A percentile compares a stretch with the other conserved stretches of the same genome.
phyloP scores from a whole-genome alignment of 2,888 invertebrate genomes.

The Chironomus tentans region DNA sequence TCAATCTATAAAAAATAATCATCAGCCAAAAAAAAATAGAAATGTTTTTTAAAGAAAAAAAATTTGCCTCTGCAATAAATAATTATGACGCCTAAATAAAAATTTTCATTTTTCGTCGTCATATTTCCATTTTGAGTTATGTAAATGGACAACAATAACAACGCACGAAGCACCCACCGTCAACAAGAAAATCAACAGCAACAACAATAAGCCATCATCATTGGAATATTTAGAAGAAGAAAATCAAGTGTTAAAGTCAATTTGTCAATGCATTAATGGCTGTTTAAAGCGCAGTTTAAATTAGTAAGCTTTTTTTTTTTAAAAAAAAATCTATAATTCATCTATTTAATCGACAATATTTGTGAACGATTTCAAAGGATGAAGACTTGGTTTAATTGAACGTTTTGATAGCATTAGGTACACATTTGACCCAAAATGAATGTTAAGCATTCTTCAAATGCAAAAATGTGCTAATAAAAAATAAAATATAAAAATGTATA shows the following conservation, averaged over 20 bases:
- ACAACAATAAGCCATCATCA: not conserved
- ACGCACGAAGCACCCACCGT: not conserved
- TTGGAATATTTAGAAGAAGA: not conserved
- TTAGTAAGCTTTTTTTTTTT: too few relatives aligned
- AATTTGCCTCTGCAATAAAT: not conserved
- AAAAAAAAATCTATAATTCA: too few relatives aligned
- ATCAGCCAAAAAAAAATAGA: not conserved
- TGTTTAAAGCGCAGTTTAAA: too few relatives aligned
- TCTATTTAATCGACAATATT: too few relatives aligned
- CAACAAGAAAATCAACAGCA: not conserved
- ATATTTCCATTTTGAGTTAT: constrained; percentile 25
- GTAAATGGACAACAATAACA: constrained; percentile 15
- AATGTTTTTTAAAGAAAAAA: not conserved
- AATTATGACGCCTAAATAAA: constrained; percentile 8
- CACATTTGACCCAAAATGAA: too few relatives aligned
- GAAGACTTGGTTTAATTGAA: too few relatives aligned
- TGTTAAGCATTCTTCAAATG: too few relatives aligned
- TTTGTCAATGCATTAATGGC: too few relatives aligned
- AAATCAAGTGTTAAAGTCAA: not conserved
- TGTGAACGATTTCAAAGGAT: too few relatives aligned
- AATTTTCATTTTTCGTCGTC: constrained; percentile 4
- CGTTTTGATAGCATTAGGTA: too few relatives aligned
- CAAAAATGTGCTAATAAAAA: too few relatives aligned
- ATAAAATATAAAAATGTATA: too few relatives aligned
- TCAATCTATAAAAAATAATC: not conserved